Evolutionary conservation across 2,113 vertebrate genomes (phyloP).

Genomic region (Halcyon malimbica): DNA sequence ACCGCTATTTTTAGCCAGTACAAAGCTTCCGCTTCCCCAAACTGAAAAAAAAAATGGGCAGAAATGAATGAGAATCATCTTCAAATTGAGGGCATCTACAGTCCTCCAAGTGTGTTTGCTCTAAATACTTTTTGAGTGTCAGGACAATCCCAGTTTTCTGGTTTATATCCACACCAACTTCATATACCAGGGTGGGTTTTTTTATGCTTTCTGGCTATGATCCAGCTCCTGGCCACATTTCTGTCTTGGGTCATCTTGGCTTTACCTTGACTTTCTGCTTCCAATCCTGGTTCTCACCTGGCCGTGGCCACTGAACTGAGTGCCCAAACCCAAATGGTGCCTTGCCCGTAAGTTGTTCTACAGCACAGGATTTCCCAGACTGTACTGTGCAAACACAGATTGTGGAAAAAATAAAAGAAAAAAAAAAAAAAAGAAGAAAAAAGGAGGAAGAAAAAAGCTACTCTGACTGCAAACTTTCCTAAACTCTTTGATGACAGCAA

Average conservation of each 20-base stretch:
- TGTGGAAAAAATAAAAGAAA: background rate
- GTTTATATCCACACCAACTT: background rate
- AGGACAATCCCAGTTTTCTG: background rate
- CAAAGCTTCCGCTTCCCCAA: conserved; percentile 47
- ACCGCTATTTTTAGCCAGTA: conserved; percentile 59
- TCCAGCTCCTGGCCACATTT: background rate
- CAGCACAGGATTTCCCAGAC: background rate
- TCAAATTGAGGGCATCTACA: background rate
- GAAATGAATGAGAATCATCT: background rate
- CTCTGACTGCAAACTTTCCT: conserved; percentile 49
- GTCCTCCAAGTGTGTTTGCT: background rate
- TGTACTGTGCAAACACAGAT: background rate
- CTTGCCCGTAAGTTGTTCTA: background rate
- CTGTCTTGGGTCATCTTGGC: background rate
- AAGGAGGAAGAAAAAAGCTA: background rate
- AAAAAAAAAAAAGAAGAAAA: background rate
- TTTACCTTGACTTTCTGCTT: background rate
- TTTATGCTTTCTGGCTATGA: background rate
- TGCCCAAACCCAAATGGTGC: background rate
- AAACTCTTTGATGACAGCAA: conserved; percentile 58
- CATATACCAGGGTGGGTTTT: background rate
- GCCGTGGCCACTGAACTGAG: background rate
- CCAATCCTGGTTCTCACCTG: background rate
- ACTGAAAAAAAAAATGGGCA: background rate
- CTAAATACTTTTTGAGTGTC: background rate